These are phyloP conservation scores for Anorthoa munda DNA, from an alignment of 2,888 invertebrate genomes.

Conservation along the genomic window DNA sequence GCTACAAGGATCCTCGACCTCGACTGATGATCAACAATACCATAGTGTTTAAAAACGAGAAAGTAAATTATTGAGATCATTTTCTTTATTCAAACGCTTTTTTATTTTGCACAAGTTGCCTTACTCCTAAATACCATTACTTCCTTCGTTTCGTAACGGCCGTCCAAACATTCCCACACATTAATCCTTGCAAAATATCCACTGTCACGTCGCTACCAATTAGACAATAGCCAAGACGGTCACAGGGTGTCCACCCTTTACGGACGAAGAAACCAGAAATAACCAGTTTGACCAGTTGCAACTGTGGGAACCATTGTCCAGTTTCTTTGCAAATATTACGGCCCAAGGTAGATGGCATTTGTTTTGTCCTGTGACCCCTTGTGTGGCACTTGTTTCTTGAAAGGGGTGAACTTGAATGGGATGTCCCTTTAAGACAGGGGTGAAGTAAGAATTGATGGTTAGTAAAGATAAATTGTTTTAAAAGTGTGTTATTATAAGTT, in stretches of 20 bases:
- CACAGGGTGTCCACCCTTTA: constrained; percentile 78
- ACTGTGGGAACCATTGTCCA: constrained; percentile 86
- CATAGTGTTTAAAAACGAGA: background rate
- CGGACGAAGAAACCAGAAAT: constrained; percentile 82
- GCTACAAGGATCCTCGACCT: too few species aligned
- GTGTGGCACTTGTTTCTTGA: constrained; percentile 60
- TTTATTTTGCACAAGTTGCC: background rate
- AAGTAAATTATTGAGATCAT: background rate
- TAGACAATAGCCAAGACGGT: constrained; percentile 66
- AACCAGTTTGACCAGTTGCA: constrained; percentile 87
- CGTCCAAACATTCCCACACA: constrained; percentile 67
- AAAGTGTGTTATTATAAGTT: constrained; percentile 36
- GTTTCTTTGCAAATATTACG: constrained; percentile 67
- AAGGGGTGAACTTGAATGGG: constrained; percentile 50
- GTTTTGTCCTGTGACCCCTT: constrained; percentile 64
- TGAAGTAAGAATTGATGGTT: constrained; percentile 43
- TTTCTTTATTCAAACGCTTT: background rate
- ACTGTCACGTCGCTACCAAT: constrained; percentile 75
- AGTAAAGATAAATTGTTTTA: constrained; percentile 60
- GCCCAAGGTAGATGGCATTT: constrained; percentile 62
- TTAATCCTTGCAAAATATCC: constrained; percentile 78
- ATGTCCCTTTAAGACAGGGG: constrained; percentile 35
- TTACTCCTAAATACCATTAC: constrained; percentile 5
- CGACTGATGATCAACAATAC: background rate
- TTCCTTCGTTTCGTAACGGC: constrained; percentile 26